These are phyloP conservation scores for Centroberyx gerrardi DNA, from an alignment of 2,797 vertebrate genomes.

Conservation along the genomic window DNA sequence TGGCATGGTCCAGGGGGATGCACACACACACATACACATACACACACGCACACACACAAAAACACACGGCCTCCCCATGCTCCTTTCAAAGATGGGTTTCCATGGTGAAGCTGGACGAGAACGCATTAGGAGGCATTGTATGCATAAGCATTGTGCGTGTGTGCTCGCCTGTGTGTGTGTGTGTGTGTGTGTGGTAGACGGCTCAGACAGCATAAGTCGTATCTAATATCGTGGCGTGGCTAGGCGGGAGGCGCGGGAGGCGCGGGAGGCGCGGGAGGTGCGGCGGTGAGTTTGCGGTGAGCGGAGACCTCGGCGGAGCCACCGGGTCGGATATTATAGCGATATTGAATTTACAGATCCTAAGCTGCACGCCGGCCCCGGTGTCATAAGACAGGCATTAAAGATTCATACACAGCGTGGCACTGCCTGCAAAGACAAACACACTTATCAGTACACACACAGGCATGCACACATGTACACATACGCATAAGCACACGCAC, in stretches of 20 bases:
- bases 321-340: conserved; percentile 54
- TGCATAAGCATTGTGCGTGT: conserved; percentile 23
- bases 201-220: conserved; percentile 17
- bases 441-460: neutral
- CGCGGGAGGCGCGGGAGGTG: conserved; percentile 22
- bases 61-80: conserved; percentile 39
- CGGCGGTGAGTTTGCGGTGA: conserved; percentile 15
- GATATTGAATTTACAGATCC: conserved; percentile 64
- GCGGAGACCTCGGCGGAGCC: conserved; percentile 37
- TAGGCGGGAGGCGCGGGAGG: conserved; percentile 18
- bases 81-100: conserved; percentile 70
- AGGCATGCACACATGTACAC: conserved; percentile 5
- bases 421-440: conserved; percentile 36
- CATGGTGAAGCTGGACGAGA: conserved; percentile 71
- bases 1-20: conserved; percentile 35
- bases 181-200: neutral
- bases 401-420: conserved; percentile 64
- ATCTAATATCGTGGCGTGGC: conserved; percentile 11
- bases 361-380: conserved; percentile 33
- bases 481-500: neutral
- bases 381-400: conserved; percentile 65
- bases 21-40: conserved; percentile 20
- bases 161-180: conserved; percentile 4
- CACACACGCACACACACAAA: conserved; percentile 30
- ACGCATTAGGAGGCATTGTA: conserved; percentile 44